A percentile compares a stretch with the other conserved stretches of the same genome.
phyloP scores from a whole-genome alignment of 2,113 vertebrate species.

The Taxidea taxus region DNA sequence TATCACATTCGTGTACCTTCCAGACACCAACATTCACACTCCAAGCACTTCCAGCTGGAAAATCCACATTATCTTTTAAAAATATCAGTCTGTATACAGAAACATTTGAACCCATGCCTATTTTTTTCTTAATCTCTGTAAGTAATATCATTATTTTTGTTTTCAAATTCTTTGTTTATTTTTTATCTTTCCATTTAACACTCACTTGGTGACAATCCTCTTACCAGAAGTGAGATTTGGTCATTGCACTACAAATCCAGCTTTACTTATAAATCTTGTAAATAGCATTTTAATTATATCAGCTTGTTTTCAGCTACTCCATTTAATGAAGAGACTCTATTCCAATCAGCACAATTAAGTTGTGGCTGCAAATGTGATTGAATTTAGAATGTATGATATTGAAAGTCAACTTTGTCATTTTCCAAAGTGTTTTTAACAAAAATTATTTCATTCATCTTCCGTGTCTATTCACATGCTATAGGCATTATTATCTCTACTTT shows the following conservation, averaged over 20 bases:
- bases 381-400: neutral
- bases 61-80: neutral
- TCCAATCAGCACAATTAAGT: neutral
- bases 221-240: neutral
- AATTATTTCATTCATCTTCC: neutral
- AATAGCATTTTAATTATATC: neutral
- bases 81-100: neutral
- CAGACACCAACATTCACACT: neutral
- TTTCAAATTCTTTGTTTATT: neutral
- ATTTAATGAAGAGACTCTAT: neutral
- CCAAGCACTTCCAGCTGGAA: neutral
- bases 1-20: neutral
- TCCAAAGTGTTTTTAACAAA: neutral
- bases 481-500: neutral
- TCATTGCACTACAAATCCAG: neutral
- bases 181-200: conserved; percentile 9
- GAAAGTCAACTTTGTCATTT: neutral
- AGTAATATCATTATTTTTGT: neutral
- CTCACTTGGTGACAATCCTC: neutral
- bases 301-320: neutral
- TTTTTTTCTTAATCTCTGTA: neutral
- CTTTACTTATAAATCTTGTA: conserved; percentile 6
- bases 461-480: neutral
- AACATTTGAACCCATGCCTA: neutral
- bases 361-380: neutral